Base-by-base conservation (phyloP, 1,140 invertebrate species). In the Amyelois transitella region DNA sequence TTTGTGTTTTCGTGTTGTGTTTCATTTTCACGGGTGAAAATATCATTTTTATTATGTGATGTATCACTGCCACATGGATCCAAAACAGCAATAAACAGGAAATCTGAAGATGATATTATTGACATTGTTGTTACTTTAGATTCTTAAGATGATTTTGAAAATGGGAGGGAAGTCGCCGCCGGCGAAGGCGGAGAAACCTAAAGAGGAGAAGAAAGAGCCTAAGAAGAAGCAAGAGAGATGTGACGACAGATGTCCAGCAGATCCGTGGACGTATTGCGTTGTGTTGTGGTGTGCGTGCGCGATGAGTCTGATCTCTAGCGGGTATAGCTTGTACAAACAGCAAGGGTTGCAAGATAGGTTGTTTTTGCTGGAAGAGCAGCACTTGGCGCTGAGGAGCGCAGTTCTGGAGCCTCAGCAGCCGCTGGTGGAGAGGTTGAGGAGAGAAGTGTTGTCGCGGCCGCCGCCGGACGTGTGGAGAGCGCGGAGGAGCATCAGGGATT, bases 211-310 rank as follows among this genome's bases (percentile, higher is more conserved):
- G 43, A 70, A 72, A 20, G 64, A 72, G 28, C 22, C 38, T 22
- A 67, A 68, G 51, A 71, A 69, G 53, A 77, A 75, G 58, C 57
- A 43, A 50, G 71, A 78, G 25, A 75, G 57, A 64, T 84, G 79
- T 63, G 79, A 77, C 6, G 73, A 84, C 25, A 66, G 61, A 57
- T 87, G 84, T 60, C 72, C 78, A 0, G 75, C 60, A n/a, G 82
- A 85, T 43, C 80, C 81, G 14, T 85, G 81, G 82, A 64, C 71
- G 48, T 85, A 86, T 62, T 84, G 84, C 81, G 80, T 69, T 61
- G 84, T 86, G 70, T 75, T 88, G 70, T 88, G 82, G 82, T 81
- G 84, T 83, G 84, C 84, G 43, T 87, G 84, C 71, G 79, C 81
- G 61, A 87, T 87, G 84, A 86, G 84, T 68, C 75, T 87, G 53